Base-by-base conservation (phyloP, 2,888 invertebrate species). In the Polymixis lichenea region DNA sequence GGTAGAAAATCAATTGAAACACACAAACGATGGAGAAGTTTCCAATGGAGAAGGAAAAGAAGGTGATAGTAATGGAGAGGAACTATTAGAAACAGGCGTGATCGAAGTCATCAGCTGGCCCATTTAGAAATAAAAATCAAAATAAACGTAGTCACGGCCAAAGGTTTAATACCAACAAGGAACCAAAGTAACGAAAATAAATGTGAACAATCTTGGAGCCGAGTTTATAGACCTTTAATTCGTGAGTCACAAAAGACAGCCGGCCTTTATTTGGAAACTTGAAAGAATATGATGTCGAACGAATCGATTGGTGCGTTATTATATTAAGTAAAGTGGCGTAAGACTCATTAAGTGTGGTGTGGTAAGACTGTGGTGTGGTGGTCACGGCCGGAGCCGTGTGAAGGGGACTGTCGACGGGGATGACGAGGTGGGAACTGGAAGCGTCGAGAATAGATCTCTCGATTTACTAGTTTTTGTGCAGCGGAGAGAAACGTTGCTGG, bases 181-280 rank as follows among this genome's bases (percentile, higher is more conserved):
- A 55, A 72, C 22, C 32, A 58, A 69, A 38, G 19, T 38, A 43
- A 67, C n/a, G 56, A 80, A 84, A 84, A 71, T 51, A 64, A 83
- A 76, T 46, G 56, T 76, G 62, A 75, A 28, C 62, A 71, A 73
- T 68, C 46, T 71, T 28, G 32, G 49, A 65, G 64, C 19, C 13
- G 28, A 75, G 70, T 83, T 71, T 73, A 70, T 58, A 74, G 64
- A 79, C 67, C 64, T 72, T 73, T 65, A 76, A 67, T 78, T 72
- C 51, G 53, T 78, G 72, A 86, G 51, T 75, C 77, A 81, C 32
- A 68, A 78, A 82, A 77, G 76, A 82, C 74, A 77, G 46, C 8
- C 56, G 25, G 65, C n/a, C 78, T 84, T 77, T 80, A 85, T 84
- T 86, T 84, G 82, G 82, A 72, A 78, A 74, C 75, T 78, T 78